Evolutionary conservation across 2,113 vertebrate genomes (phyloP), one percentile per base, ranked within the genome.

Genomic region (Corythoichthys intestinalis): DNA sequence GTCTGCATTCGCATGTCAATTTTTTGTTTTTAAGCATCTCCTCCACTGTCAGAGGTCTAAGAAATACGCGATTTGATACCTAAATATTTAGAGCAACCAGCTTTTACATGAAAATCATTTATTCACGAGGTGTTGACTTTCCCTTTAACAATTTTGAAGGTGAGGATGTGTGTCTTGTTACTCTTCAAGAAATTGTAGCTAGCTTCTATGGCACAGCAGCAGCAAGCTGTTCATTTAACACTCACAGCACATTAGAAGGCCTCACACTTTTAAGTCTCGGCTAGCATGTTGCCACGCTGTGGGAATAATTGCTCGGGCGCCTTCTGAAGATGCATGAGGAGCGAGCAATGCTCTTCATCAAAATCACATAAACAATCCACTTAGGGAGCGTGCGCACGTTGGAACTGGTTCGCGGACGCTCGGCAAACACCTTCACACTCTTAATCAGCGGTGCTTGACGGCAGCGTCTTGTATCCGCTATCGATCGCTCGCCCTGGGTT

Each of bases 401-500:
- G 82, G 65, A 75, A 76, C 74, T 75, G 82, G 75, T 71, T 52
- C 15, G n/a, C 50, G 68, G 70, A 80, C 69, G 69, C 68, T 71
- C 53, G 69, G 66, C 74, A 77, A 74, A 83, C 82, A 74, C 77
- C 67, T 68, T 69, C 65, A 77, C 58, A 2, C 61, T 89, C 79
- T 78, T 89, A 88, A 90, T 88, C 85, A 88, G 83, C 80, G 66
- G 76, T 54, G 70, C 80, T 37, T 65, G 70, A 85, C 78, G 44
- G 57, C 76, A 82, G 87, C 83, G 73, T 74, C 85, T 79, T 84
- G 79, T 83, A 85, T 90, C 86, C 84, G 75, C 58, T 86, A 90
- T 90, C 65, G 89, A 90, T 89, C 70, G 78, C 5, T 71, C 84
- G 82, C 79, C 79, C 81, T 76, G 74, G 82, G 83, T 89, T 86